Evolutionary conservation across 2,888 invertebrate species (phyloP), one percentile per base, ranked within the genome.

Genomic region (Andricus curvator): DNA sequence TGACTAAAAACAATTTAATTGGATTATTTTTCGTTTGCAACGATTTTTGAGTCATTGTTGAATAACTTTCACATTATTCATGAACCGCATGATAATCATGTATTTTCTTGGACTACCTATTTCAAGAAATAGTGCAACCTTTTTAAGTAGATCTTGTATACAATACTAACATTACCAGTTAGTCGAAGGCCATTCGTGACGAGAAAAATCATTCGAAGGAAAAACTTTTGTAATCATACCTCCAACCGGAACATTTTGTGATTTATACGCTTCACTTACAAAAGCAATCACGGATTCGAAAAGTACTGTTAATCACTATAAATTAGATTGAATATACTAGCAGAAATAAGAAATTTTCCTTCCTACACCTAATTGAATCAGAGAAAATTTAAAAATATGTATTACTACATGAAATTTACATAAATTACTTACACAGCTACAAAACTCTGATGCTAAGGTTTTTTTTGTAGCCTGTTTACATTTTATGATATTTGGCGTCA

Each of bases 401-500:
- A 37, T 37, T 41, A 9, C 41, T 41, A 13, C 41, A 13, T 41
- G 11, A 41, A 41, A 41, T 41, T 41, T 41, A 11, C 41, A 41
- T 41, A 13, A 41, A 41, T 51, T 20, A 51, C 20, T 2, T 51
- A 20, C 51, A 29, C 20, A 17, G 17, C 17, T 17, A n/a, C 37
- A 66, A 33, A 44, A 51, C 60, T 60, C 13, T 60, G 13, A n/a
- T 60, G 22, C 13, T 60, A 60, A 60, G 22, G n/a, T 37, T 48
- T 25, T 51, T 74, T 51, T 74, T n/a, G 48, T 33, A 51, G n/a
- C 70, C 33, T 33, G 70, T 74, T 74, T 74, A 74, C 70, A 56
- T 74, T 74, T 74, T 51, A 33, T 29, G 20, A 74, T 70, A 70
- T 74, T 51, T 33, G 33, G 51, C 70, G 70, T 74, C 70, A 74